A percentile compares a stretch with the other conserved stretches of the same genome.
These are phyloP conservation scores for Anticlea derivata DNA, from an alignment of 2,888 invertebrate species.

Conservation along the genomic window DNA sequence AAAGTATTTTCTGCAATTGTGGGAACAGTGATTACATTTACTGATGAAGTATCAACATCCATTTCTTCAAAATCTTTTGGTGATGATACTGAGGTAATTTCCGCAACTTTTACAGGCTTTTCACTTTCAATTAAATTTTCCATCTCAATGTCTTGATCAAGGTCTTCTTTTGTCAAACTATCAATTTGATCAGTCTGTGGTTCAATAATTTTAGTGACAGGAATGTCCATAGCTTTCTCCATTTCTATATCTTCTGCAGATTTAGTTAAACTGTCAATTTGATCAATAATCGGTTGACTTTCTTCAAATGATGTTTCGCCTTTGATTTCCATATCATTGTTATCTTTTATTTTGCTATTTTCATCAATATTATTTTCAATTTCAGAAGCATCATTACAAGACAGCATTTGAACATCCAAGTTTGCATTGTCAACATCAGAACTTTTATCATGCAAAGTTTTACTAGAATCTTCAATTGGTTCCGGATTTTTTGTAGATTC, in stretches of 20 bases:
- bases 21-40: neutral
- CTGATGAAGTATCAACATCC: slow-evolving; percentile 8
- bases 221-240: neutral
- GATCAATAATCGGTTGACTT: slow-evolving; percentile 1
- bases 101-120: neutral
- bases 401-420: neutral
- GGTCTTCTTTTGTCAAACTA: neutral
- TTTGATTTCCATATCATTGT: slow-evolving; percentile 2
- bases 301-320: neutral
- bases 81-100: neutral
- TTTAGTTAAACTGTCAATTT: slow-evolving; percentile 11
- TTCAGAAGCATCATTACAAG: neutral
- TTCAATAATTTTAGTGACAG: neutral
- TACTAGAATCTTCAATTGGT: neutral
- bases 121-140: neutral
- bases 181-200: neutral
- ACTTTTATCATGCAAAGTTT: neutral
- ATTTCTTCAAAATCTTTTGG: slow-evolving; percentile 1
- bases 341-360: neutral
- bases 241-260: neutral
- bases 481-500: neutral
- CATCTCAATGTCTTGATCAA: neutral
- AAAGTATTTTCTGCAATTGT: neutral
- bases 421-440: neutral
- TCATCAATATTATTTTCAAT: neutral